Base-by-base conservation (phyloP, 2,113 vertebrate species). In the Physeter macrocephalus region DNA sequence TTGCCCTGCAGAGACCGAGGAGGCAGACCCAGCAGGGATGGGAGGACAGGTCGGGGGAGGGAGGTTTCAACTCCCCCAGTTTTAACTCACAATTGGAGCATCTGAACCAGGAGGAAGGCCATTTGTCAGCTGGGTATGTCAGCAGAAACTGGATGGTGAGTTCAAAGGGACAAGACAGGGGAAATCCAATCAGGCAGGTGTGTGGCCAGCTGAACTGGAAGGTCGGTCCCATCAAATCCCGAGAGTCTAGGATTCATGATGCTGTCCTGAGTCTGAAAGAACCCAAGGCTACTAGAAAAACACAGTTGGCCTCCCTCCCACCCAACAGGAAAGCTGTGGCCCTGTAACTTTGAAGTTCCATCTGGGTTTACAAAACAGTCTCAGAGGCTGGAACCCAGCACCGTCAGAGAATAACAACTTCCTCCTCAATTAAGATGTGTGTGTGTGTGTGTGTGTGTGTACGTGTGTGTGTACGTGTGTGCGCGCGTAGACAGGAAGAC, bases 321-420 rank as follows among this genome's bases (percentile, higher is more conserved):
- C 46, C 78, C 62, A 13, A 62, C 82, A 88, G 92, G 75, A 83
- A 94, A 88, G 41, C 52, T 61, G 10, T 34, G 75, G 41, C 75
- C 31, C 49, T 6, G 0, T 15, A 11, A 66, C 93, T 96, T 87
- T 80, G 87, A 96, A 90, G 88, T 80, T 27, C 62, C 78, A n/a
- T 34, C 77, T 86, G 93, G 52, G 77, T 54, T 93, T 71, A 90
- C 18, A 72, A 75, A 78, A 93, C 4, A 36, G 66, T 36, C 75
- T 74, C 41, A 31, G 80, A 78, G 86, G 31, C 80, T 66, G 87
- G 54, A 52, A 77, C 25, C 4, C 20, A 75, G n/a, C 57, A 36
- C 52, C 8, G 23, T 39, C 49, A 46, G 83, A 85, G 46, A 66
- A n/a, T 52, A 88, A 66, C 18, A 36, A 67, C 77, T 97, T 95